Percentiles rank a stretch among this genome's conserved stretches.
These are phyloP conservation scores for Neopipo cinnamomea DNA, from an alignment of 2,113 vertebrate genomes.

Conservation along the genomic window DNA sequence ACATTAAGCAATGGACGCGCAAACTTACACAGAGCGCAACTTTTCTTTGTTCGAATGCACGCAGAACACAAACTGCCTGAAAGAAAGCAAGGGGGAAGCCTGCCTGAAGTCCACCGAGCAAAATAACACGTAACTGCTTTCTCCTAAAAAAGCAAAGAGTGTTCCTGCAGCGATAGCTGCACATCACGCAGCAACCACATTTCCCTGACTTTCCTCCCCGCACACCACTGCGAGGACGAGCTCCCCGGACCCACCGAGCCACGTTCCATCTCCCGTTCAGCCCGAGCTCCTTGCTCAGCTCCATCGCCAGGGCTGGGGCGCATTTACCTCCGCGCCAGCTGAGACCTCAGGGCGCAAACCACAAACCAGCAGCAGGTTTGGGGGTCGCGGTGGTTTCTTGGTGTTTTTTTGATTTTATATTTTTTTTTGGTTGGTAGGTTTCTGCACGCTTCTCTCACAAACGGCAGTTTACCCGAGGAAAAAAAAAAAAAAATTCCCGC, in stretches of 20 bases:
- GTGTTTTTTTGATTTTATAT: too few relatives aligned
- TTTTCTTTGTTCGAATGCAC: background rate
- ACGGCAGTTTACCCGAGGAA: background rate
- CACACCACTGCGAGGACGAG: fast-evolving
- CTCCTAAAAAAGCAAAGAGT: background rate
- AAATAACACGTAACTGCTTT: fast-evolving
- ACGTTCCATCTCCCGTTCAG: fast-evolving
- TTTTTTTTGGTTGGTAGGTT: background rate
- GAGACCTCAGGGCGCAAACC: fast-evolving
- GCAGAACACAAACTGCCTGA: background rate
- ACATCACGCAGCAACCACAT: background rate
- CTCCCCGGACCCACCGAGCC: fast-evolving
- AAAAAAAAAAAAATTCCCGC: background rate
- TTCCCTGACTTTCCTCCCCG: background rate
- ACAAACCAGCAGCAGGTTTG: fast-evolving
- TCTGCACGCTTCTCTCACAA: background rate
- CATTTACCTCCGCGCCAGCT: fast-evolving
- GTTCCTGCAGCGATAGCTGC: background rate
- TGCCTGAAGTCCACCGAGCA: background rate
- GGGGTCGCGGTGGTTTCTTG: fast-evolving
- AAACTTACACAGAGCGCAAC: background rate
- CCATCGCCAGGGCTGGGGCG: background rate
- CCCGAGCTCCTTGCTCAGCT: background rate
- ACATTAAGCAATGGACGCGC: background rate
- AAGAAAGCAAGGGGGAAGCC: background rate